Evolutionary conservation across 2,888 invertebrate species (phyloP), one percentile per base, ranked within the genome.

Genomic region (Xanthostigma xanthostigma): DNA sequence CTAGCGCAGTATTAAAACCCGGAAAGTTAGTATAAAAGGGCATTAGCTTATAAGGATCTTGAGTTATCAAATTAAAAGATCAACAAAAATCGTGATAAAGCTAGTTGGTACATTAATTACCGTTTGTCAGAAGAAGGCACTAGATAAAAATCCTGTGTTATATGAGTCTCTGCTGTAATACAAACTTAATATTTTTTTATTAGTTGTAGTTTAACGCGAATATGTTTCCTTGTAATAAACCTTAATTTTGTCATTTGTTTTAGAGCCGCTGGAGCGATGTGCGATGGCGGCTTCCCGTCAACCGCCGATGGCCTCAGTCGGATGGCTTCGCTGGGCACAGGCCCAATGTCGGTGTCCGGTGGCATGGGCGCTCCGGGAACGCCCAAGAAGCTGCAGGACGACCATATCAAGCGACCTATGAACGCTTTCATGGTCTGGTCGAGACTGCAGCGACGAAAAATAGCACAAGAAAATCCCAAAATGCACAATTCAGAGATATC

Each of bases 361-460:
- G 72, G 59, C 54, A 71, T 67, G 41, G 72, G 74, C 3, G 69
- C 73, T 0, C 67, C 70, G 33, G 56, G 55, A 27, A 62, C 73
- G 10, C 69, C 69, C 58, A 70, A 71, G 58, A 76, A 76, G 60
- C 73, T 78, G 49, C 85, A 80, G 54, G 84, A 84, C 59, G 88
- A 89, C 60, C 91, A 94, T 69, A 93, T 95, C 59, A 96, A 95
- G 67, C 73, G 95, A 55, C 95, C 95, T 36, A 96, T 96, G 95
- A 96, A 96, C 68, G 95, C 95, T 1, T 95, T 95, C 70, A 95
- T 96, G 95, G 95, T 95, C 44, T 95, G 95, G 94, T 93, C 93
- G 10, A 70, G 95, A 51, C 73, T 91, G 47, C 94, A 94, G 66
- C 71, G 95, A 57, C 72, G 93, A 60, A 94, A 94, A 71, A 96